Evolutionary conservation across 1,140 invertebrate species (phyloP).

Genomic region (Dermatophagoides farinae): DNA sequence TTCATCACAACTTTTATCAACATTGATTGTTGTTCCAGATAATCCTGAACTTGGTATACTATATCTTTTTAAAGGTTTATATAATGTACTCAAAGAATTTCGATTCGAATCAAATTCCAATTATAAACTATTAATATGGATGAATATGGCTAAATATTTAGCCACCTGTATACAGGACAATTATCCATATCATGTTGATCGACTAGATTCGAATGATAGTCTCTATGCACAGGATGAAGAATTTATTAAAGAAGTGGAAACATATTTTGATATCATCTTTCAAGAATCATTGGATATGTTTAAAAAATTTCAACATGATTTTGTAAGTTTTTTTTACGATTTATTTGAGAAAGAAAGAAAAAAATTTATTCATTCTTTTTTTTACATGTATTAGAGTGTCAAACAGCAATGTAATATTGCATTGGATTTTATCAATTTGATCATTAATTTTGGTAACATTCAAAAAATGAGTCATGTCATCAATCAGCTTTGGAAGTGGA

Average conservation of each 20-base stretch:
- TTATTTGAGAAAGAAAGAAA: no score
- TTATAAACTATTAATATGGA: slow-evolving; percentile 35
- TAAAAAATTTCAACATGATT: slow-evolving; percentile 19
- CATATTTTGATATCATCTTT: slow-evolving; percentile 49
- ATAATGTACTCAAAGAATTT: slow-evolving; percentile 49
- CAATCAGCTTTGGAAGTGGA: slow-evolving; percentile 3
- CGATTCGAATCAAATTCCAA: slow-evolving; percentile 38
- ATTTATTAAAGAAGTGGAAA: slow-evolving; percentile 57
- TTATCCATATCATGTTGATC: slow-evolving; percentile 58
- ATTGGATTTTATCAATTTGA: neutral
- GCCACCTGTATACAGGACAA: slow-evolving; percentile 47
- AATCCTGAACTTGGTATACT: slow-evolving; percentile 61
- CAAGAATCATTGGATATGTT: slow-evolving; percentile 53
- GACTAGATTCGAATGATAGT: slow-evolving; percentile 77
- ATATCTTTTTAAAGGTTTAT: slow-evolving; percentile 47
- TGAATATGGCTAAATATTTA: slow-evolving; percentile 49
- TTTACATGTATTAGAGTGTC: neutral
- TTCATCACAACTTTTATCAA: slow-evolving; percentile 48
- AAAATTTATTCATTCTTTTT: neutral
- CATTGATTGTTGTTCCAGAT: slow-evolving; percentile 67
- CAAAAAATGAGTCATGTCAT: neutral
- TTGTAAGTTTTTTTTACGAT: no score
- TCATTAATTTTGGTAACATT: neutral
- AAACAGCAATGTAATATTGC: neutral
- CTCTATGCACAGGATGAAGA: slow-evolving; percentile 74